phyloP scores from a whole-genome alignment of 2,113 vertebrate genomes.

The Hyla sarda region DNA sequence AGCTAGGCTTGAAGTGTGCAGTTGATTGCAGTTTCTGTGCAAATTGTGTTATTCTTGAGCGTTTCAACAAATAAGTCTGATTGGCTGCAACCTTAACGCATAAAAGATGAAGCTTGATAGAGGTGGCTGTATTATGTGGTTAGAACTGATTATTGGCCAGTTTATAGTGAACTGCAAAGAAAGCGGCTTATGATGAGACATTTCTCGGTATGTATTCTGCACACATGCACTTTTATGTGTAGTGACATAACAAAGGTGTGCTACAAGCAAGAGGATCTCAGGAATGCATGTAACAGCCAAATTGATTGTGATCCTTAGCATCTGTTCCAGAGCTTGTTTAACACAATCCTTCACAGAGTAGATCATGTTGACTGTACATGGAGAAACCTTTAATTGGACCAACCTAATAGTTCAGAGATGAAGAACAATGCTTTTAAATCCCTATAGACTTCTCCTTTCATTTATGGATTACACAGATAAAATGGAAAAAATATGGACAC shows the following conservation, averaged over 20 bases:
- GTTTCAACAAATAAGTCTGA: constrained; percentile 35
- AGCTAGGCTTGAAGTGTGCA: constrained; percentile 36
- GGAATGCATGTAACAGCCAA: constrained; percentile 13
- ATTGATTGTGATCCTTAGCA: constrained; percentile 29
- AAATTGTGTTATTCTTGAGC: constrained; percentile 32
- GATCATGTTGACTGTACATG: constrained; percentile 41
- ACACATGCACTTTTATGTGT: constrained; percentile 3
- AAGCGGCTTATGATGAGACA: not conserved
- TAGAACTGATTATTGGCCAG: constrained; percentile 22
- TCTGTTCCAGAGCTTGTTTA: constrained; percentile 38
- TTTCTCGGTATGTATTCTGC: not conserved
- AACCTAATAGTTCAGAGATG: constrained; percentile 42
- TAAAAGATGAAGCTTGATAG: constrained; percentile 34
- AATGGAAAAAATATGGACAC: constrained; percentile 47
- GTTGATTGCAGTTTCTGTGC: constrained; percentile 43
- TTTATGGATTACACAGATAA: constrained; percentile 52
- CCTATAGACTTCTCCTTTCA: constrained; percentile 44
- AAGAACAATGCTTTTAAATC: constrained; percentile 40
- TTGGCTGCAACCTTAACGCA: constrained; percentile 23
- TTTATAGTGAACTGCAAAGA: not conserved
- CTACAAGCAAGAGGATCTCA: constrained; percentile 1
- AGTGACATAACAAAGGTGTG: constrained; percentile 15
- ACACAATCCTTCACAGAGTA: constrained; percentile 31
- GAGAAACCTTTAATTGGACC: constrained; percentile 43
- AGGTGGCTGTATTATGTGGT: constrained; percentile 9